Evolutionary conservation across 2,113 vertebrate genomes (phyloP).

Genomic region (Desmodus rotundus): DNA sequence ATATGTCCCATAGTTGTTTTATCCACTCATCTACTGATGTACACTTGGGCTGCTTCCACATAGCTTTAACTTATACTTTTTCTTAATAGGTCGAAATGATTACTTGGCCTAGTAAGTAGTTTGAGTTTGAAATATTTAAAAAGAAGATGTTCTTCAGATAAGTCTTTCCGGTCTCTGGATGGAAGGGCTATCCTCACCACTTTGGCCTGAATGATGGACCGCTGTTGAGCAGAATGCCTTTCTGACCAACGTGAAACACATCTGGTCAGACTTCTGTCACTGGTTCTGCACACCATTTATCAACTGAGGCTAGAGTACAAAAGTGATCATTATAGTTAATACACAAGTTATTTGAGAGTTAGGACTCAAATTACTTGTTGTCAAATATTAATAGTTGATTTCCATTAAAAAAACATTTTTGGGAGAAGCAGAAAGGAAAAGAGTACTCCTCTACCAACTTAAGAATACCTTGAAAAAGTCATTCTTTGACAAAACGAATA

Average conservation of each 20-base stretch:
- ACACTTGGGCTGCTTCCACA: no score
- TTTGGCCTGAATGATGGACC: background rate
- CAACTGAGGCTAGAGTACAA: background rate
- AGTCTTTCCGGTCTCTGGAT: background rate
- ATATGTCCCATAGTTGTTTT: no score
- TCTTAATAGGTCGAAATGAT: background rate
- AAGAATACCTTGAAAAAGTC: background rate
- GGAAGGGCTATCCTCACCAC: background rate
- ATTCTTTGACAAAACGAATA: background rate
- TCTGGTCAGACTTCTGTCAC: background rate
- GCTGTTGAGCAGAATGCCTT: background rate
- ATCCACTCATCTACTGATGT: no score
- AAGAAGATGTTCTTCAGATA: background rate
- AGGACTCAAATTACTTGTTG: background rate
- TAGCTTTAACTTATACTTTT: background rate
- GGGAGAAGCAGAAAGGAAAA: background rate
- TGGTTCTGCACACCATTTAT: background rate
- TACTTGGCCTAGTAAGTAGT: background rate
- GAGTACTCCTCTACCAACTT: accelerated
- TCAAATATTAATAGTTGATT: background rate
- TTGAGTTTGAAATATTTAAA: background rate
- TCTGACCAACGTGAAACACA: background rate
- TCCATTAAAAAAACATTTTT: background rate
- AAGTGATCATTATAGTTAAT: background rate
- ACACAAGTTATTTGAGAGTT: background rate